Conservation (phyloP, 1,140 invertebrate genomes). For the Lordiphosa stackelbergi region DNA sequence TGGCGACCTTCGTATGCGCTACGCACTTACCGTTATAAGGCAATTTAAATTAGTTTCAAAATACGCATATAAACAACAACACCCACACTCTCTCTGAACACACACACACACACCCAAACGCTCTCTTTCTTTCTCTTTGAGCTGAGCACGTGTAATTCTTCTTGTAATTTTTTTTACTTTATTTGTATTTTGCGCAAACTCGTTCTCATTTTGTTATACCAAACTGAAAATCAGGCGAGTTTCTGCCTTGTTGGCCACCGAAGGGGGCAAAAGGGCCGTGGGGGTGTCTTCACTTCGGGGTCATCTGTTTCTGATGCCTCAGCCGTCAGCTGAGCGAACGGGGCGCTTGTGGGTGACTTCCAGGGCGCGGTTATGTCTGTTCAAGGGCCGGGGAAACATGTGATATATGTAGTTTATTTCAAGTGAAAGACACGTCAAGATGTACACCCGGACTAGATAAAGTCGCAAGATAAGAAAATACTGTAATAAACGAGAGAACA, state of each 20-base stretch:
- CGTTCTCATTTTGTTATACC: conserved; percentile 54
- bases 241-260: conserved; percentile 20
- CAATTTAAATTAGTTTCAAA: too few relatives aligned
- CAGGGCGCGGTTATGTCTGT: conserved; percentile 30
- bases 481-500: too few relatives aligned
- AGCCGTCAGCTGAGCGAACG: conserved; percentile 52
- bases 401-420: background rate
- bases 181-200: conserved; percentile 28
- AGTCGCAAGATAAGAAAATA: background rate
- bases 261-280: conserved; percentile 1
- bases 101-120: conserved; percentile 1
- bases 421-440: conserved; percentile 1
- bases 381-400: conserved; percentile 32
- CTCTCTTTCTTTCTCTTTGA: conserved; percentile 1
- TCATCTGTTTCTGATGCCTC: conserved; percentile 49
- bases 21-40: background rate
- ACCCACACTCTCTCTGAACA: too few relatives aligned
- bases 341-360: conserved; percentile 12
- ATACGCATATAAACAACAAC: too few relatives aligned
- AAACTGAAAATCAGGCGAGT: conserved; percentile 71
- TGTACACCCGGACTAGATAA: conserved; percentile 15
- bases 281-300: conserved; percentile 33
- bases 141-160: conserved; percentile 37
- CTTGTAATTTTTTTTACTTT: conserved; percentile 27
- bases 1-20: background rate